Base-by-base conservation (phyloP, 2,888 invertebrate genomes). In the Bruchidius siliquastri region DNA sequence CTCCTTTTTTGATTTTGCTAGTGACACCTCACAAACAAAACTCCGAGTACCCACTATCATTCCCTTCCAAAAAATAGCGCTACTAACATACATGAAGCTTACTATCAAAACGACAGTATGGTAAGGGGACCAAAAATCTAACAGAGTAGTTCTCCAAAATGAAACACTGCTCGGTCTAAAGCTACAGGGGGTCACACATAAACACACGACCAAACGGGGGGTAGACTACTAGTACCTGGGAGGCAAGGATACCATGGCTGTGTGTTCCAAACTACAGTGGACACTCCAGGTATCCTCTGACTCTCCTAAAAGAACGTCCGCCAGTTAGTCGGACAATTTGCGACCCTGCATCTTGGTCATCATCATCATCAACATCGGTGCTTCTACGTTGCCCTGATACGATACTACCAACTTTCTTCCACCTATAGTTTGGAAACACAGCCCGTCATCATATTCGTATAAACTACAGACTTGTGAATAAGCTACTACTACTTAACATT, bases 201-300 rank as follows among this genome's bases (percentile, higher is more conserved):
- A 49, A 49, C 49, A 49, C 49, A 49, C 49, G 49, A 49, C 49
- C 49, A 49, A 49, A 49, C 49, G 49, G 49, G 49, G 49, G 49
- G 49, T 13, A 49, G 49, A 79, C 82, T 82, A 82, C 78, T 79
- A 83, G 88, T 90, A 89, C 89, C 89, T 89, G 88, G 89, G 89
- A 88, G 89, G 88, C 87, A 89, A 88, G 88, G 89, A 90, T 88
- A 89, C 89, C 89, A 90, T 89, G 89, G 89, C 89, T 89, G 89
- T 89, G 89, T 89, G 88, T 89, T 89, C 88, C 89, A 87, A 89
- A 88, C 83, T 88, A 88, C 88, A 88, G 88, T 86, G 85, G 85
- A 85, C 84, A 84, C 83, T 83, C 82, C 83, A 84, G 85, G 85
- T 86, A 85, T 86, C 85, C 85, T 84, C 81, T 78, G 79, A 82